Evolutionary conservation across 2,797 vertebrate species (phyloP).

Genomic region (Mus spretus): DNA sequence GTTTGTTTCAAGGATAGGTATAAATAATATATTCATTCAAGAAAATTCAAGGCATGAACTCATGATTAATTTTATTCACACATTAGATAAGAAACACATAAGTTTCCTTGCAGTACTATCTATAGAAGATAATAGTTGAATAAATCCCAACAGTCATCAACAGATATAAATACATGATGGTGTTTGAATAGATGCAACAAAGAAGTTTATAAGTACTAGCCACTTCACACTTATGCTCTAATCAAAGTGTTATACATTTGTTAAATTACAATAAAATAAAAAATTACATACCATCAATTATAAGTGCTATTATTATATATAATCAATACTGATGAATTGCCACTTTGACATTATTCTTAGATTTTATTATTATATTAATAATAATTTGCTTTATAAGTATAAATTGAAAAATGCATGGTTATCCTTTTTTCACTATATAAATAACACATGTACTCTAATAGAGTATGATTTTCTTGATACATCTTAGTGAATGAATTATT

Average conservation of each 20-base stretch:
- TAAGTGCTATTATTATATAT: background rate
- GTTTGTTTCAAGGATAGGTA: background rate
- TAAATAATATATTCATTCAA: background rate
- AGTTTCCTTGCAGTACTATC: background rate
- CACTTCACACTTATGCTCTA: background rate
- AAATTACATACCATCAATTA: background rate
- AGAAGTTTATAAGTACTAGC: accelerated
- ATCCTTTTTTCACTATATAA: background rate
- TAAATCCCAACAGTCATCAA: background rate
- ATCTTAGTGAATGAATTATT: background rate
- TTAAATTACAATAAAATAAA: background rate
- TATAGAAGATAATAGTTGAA: background rate
- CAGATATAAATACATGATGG: background rate
- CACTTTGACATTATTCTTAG: background rate
- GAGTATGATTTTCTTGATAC: background rate
- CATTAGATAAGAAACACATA: background rate
- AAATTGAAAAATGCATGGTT: background rate
- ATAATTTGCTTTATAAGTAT: background rate
- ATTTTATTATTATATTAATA: background rate
- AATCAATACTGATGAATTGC: background rate
- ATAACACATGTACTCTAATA: background rate
- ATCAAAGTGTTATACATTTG: background rate
- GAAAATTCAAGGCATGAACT: background rate
- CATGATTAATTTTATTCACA: too few species aligned
- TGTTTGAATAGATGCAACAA: background rate